Base-by-base conservation (phyloP, 2,113 vertebrate species). In the Hucho hucho region DNA sequence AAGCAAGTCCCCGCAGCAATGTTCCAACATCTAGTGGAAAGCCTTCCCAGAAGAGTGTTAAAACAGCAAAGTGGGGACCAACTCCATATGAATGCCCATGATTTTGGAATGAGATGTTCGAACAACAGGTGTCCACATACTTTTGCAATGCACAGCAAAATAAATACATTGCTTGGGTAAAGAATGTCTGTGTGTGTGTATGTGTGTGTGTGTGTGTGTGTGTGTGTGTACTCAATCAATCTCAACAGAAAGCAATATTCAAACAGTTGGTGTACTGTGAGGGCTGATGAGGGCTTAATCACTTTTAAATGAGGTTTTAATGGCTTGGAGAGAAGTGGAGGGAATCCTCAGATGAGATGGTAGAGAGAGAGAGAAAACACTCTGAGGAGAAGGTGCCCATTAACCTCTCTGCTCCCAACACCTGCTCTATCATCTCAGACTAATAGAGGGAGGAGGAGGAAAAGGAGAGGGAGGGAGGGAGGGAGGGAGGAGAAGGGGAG, bases 361-460 rank as follows among this genome's bases (percentile, higher is more conserved):
- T 53, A 53, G 47, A 53, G 47, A 49, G 47, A 49, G 47, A 3
- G 14, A 49, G 47, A 49, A 4, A 49, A 14, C 9, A 49, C 82
- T 77, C 83, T 37, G 73, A 79, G 76, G 84, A 84, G 67, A 69
- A 59, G 59, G 69, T 56, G 74, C 71, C 72, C 84, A 86, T 86
- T 87, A 87, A 83, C 79, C 83, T 79, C 73, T 14, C 16, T 69
- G 79, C 75, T 81, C 79, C 58, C 75, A 83, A 81, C 85, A 87
- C 76, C 89, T 86, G 88, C 76, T 79, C 32, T 65, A 69, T 58
- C 76, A 76, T 80, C 75, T 80, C 68, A 37, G 3, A 71, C 20
- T 26, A 25, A 4, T n/a, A 4, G 26, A 24, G 20, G 58, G n/a
- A 24, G 58, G 20, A 56, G 53, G 53, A 13, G 24, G 12, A 24